Evolutionary conservation across 2,888 invertebrate genomes (phyloP).

Genomic region (Halictus quadricinctus): DNA sequence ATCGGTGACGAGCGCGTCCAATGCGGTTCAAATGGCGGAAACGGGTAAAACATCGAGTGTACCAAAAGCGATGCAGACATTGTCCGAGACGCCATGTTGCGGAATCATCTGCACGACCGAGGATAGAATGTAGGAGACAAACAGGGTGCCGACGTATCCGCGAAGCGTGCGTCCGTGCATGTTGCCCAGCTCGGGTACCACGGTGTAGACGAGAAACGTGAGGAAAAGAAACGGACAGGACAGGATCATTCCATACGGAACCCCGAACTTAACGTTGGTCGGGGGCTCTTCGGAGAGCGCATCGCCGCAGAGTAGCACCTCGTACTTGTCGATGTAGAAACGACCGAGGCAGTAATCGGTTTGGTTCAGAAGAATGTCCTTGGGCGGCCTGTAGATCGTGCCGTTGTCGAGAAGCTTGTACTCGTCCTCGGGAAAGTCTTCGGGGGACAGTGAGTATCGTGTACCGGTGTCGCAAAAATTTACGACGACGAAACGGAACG

Average conservation of each 20-base stretch:
- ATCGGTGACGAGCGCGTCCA: not conserved
- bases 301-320: conserved; percentile 66
- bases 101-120: conserved; percentile 61
- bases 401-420: conserved; percentile 70
- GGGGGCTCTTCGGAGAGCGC: not conserved
- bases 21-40: not conserved
- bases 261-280: not conserved
- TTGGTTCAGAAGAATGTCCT: not conserved
- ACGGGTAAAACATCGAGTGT: not conserved
- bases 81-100: conserved; percentile 45
- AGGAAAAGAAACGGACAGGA: conserved; percentile 77
- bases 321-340: conserved; percentile 19
- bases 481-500: conserved; percentile 54
- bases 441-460: conserved; percentile 61
- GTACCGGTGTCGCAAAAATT: conserved; percentile 61
- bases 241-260: conserved; percentile 72
- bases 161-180: conserved; percentile 79
- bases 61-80: conserved; percentile 70
- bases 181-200: conserved; percentile 77
- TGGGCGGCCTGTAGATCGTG: conserved; percentile 53
- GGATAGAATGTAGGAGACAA: conserved; percentile 73
- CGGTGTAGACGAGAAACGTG: conserved; percentile 77
- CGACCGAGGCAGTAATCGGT: conserved; percentile 68
- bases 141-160: conserved; percentile 73
- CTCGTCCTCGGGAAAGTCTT: conserved; percentile 37